These are phyloP conservation scores for Stratiomys singularior DNA, from an alignment of 2,888 invertebrate species.

Conservation along the genomic window DNA sequence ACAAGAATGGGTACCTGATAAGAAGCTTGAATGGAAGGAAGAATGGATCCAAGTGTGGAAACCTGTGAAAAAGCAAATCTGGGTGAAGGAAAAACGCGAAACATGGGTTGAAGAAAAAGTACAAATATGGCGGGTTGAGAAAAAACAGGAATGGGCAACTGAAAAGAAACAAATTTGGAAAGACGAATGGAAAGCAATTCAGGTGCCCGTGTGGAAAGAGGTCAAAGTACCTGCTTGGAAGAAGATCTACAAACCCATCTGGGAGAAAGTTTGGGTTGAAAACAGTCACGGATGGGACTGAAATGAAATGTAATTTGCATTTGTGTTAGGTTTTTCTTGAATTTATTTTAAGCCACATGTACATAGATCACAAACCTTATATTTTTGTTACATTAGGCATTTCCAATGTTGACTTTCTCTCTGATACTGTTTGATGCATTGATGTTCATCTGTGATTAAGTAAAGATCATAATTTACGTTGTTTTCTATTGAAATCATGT, in stretches of 20 bases:
- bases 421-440: background rate
- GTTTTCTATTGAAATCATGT: background rate
- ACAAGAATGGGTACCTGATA: slow-evolving; percentile 77
- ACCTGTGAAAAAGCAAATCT: slow-evolving; percentile 79
- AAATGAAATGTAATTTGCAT: slow-evolving; percentile 2
- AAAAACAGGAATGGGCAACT: slow-evolving; percentile 69
- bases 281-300: slow-evolving; percentile 60
- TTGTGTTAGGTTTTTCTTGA: slow-evolving; percentile 17
- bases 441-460: background rate
- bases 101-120: slow-evolving; percentile 80
- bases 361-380: background rate
- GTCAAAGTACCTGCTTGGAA: slow-evolving; percentile 78
- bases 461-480: background rate
- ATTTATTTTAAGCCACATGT: slow-evolving; percentile 8
- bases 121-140: slow-evolving; percentile 71
- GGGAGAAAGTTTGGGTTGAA: slow-evolving; percentile 87
- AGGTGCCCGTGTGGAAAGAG: slow-evolving; percentile 80
- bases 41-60: slow-evolving; percentile 79
- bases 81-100: slow-evolving; percentile 82
- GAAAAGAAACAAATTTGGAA: slow-evolving; percentile 82
- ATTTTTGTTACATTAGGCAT: background rate
- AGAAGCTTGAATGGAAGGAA: slow-evolving; percentile 73
- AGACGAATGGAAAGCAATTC: slow-evolving; percentile 74
- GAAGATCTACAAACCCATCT: slow-evolving; percentile 85
- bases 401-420: background rate